These are phyloP conservation scores for Megalonaias nervosa DNA, from an alignment of 1,140 invertebrate species.

Conservation along the genomic window DNA sequence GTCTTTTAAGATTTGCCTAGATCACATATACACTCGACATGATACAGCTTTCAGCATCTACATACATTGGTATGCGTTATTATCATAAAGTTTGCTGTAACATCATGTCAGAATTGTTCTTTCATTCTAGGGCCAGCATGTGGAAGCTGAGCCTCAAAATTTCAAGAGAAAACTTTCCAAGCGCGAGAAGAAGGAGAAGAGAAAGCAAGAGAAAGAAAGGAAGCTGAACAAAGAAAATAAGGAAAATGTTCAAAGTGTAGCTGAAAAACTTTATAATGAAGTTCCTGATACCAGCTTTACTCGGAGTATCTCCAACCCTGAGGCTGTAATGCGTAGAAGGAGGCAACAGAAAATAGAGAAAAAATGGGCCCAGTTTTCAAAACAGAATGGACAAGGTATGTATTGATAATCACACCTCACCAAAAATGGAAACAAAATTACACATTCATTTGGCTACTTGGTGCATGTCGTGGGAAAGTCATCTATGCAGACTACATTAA, in stretches of 20 bases:
- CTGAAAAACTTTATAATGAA: conserved; percentile 76
- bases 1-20: too few species aligned
- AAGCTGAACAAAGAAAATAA: conserved; percentile 77
- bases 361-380: conserved; percentile 96
- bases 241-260: conserved; percentile 51
- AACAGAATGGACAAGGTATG: conserved; percentile 79
- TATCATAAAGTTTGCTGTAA: too few species aligned
- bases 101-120: too few species aligned
- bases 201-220: conserved; percentile 95
- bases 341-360: conserved; percentile 98
- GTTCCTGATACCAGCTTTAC: conserved; percentile 96
- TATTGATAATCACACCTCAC: conserved; percentile 65
- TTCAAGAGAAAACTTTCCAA: conserved; percentile 96
- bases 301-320: conserved; percentile 98
- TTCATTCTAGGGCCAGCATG: too few species aligned
- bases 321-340: conserved; percentile 97
- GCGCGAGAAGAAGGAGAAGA: conserved; percentile 97
- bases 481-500: too few species aligned
- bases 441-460: too few species aligned
- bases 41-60: too few species aligned
- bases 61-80: too few species aligned
- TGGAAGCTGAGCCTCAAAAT: conserved; percentile 29
- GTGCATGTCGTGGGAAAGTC: too few species aligned
- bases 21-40: too few species aligned
- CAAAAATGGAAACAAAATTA: neutral